Base-by-base conservation (phyloP, 92 coral and sea anemone species). In the Nematostella vectensis region DNA sequence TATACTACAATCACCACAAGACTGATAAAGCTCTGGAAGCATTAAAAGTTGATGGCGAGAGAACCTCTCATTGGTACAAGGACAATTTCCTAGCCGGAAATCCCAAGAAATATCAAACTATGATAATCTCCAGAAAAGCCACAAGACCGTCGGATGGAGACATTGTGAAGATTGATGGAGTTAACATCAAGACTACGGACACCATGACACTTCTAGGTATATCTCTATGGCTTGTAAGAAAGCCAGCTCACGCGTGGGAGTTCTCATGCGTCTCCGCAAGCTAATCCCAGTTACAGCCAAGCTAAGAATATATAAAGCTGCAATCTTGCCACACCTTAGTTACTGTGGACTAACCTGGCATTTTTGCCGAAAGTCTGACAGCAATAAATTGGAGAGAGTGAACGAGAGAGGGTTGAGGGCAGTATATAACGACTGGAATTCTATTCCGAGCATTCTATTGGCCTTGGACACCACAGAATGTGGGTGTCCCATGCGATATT, bases 331-430 rank as follows among this genome's bases (percentile, higher is more conserved):
- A 19, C 58, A 76, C 33, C 57, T 69, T 28, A 62, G 55, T 11
- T 69, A 62, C 39, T 62, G 77, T 52, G 12, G 11, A 50, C 26
- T 54, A n/a, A n/a, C 43, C 29, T 69, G 72, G 72, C 83, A 69
- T 51, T 76, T 69, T 25, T 69, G 83, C 18, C 62, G 31, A 28
- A 48, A 30, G 11, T 29, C 66, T 16, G 77, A 69, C 26, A 29
- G 44, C 1, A 40, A 31, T 0, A 76, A 62, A 59, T 51, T 69
- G 18, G 83, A 76, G 33, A 53, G 68, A 28, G 31, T 76, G 4
- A 69, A 69, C 57, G 55, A 76, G 25, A 54, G 77, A 38, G 77
- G 82, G 33, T 62, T 76, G 10, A 76, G 76, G 42, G 68, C 71
- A 3, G 72, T 76, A n/a, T 69, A 60, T 29, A 48, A 63, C 30